Conservation (phyloP, 2,888 invertebrate genomes). For the Clepsis dumicolana region DNA sequence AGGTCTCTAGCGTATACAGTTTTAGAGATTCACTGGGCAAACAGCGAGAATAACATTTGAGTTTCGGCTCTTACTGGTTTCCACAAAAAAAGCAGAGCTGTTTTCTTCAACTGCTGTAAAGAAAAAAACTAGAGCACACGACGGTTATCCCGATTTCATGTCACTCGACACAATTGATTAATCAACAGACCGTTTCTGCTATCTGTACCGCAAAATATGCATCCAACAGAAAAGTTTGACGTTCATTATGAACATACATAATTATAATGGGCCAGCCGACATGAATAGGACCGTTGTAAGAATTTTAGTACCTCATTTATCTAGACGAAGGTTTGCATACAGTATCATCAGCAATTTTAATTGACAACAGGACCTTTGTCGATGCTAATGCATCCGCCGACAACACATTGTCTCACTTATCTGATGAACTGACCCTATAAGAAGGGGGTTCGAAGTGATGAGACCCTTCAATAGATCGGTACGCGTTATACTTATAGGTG, state of each 20-base stretch:
- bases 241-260: slow-evolving; percentile 40
- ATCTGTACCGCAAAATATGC: slow-evolving; percentile 28
- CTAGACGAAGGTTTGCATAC: slow-evolving; percentile 62
- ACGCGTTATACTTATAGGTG: slow-evolving; percentile 52
- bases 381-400: slow-evolving; percentile 69
- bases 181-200: background rate
- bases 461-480: slow-evolving; percentile 60
- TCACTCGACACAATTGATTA: background rate
- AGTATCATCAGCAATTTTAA: slow-evolving; percentile 69
- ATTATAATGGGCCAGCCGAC: slow-evolving; percentile 48
- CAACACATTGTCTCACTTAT: slow-evolving; percentile 72
- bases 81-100: too few relatives aligned
- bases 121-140: too few relatives aligned
- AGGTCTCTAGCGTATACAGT: too few relatives aligned
- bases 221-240: slow-evolving; percentile 35
- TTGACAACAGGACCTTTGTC: slow-evolving; percentile 76
- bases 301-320: slow-evolving; percentile 51
- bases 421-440: slow-evolving; percentile 73
- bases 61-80: too few relatives aligned
- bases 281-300: slow-evolving; percentile 47
- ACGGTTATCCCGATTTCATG: too few relatives aligned
- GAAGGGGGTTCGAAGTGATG: slow-evolving; percentile 59
- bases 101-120: too few relatives aligned
- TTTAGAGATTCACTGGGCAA: too few relatives aligned
- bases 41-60: too few relatives aligned